These are phyloP conservation scores for Mormyrus proboscirostris DNA, from an alignment of 2,797 vertebrate species.

Conservation along the genomic window DNA sequence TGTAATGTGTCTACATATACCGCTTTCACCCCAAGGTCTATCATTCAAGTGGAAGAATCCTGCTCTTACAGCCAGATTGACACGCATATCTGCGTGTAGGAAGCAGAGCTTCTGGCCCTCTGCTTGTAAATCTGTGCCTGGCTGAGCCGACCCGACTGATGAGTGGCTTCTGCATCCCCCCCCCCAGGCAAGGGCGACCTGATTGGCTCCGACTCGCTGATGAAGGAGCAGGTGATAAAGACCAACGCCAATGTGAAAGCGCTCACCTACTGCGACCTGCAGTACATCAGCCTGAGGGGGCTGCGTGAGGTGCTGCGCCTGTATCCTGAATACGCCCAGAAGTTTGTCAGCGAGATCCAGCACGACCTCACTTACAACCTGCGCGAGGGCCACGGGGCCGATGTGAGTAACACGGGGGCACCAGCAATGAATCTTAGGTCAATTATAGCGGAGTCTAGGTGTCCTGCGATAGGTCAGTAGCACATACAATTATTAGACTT, in stretches of 20 bases:
- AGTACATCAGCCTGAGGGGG: slow-evolving; percentile 78
- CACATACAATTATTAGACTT: not conserved
- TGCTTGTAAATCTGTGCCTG: not conserved
- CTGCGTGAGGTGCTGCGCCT: slow-evolving; percentile 74
- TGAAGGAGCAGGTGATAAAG: slow-evolving; percentile 76
- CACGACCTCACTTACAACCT: slow-evolving; percentile 86
- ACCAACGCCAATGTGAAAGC: slow-evolving; percentile 84
- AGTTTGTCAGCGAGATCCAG: slow-evolving; percentile 77
- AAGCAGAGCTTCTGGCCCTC: not conserved
- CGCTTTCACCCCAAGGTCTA: not conserved
- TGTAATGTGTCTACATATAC: not conserved
- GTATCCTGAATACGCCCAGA: slow-evolving; percentile 80
- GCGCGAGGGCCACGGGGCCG: slow-evolving; percentile 62
- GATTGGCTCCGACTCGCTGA: slow-evolving; percentile 78
- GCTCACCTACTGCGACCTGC: slow-evolving; percentile 82
- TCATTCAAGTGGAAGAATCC: not conserved
- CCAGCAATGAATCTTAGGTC: not conserved
- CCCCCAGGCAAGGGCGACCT: slow-evolving; percentile 77
- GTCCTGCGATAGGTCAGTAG: not conserved
- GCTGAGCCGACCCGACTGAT: not conserved
- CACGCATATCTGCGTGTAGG: not conserved
- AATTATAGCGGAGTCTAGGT: not conserved
- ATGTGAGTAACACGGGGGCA: slow-evolving; percentile 47
- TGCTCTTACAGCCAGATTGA: not conserved
- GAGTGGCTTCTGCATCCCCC: not conserved